phyloP scores from a whole-genome alignment of 37 sponge, comb jelly and placozoan genomes.

The Hormiphora californensis region DNA sequence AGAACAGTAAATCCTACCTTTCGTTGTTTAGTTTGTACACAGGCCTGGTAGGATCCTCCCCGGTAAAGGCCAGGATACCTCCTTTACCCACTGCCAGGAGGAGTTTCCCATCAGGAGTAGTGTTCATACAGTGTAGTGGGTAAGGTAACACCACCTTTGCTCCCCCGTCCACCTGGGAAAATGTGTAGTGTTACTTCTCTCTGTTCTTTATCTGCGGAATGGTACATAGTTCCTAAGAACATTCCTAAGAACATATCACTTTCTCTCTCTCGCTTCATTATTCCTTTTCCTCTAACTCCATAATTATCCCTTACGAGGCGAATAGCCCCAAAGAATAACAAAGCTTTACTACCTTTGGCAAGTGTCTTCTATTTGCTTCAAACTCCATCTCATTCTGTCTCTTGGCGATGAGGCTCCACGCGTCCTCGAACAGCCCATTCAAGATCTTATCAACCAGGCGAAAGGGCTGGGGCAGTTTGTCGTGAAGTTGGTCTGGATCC shows the following conservation, averaged over 20 bases:
- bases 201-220: too few species aligned
- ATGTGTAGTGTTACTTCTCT: too few species aligned
- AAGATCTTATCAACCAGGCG: conserved; percentile 27
- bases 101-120: neutral
- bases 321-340: too few species aligned
- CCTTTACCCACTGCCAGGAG: neutral
- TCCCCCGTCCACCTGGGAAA: conserved; percentile 21
- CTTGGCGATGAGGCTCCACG: neutral
- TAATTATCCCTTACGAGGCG: too few species aligned
- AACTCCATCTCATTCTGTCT: conserved; percentile 5
- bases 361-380: neutral
- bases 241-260: too few species aligned
- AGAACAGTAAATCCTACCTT: neutral
- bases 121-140: neutral
- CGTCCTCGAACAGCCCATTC: neutral
- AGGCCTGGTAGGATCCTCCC: conserved; percentile 26
- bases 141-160: neutral
- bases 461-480: conserved; percentile 40
- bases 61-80: conserved; percentile 1
- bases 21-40: conserved; percentile 38
- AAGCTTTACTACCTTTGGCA: conserved; percentile 25
- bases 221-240: too few species aligned
- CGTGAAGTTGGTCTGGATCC: conserved; percentile 12
- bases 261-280: too few species aligned
- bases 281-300: too few species aligned